Conservation (phyloP, 1,140 invertebrate genomes). For the Papilio helenus region DNA sequence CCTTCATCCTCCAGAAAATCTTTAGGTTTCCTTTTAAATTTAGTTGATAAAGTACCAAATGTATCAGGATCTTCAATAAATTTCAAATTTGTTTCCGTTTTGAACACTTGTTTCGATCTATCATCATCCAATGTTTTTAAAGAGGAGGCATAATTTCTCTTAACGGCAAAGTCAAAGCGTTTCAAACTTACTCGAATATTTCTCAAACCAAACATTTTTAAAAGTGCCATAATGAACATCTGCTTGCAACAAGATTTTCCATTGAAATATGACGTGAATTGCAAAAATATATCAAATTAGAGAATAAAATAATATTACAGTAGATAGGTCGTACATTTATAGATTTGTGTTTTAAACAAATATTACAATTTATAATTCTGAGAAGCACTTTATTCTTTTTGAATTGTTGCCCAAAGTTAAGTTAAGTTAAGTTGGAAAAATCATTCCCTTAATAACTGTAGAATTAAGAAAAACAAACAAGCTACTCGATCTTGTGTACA, state of each 20-base stretch:
- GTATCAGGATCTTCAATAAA: neutral
- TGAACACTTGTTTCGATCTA: neutral
- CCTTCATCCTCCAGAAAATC: neutral
- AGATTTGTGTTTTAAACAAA: too few species aligned
- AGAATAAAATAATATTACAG: too few species aligned
- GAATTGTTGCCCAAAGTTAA: too few species aligned
- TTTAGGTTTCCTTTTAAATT: neutral
- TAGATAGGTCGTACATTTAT: too few species aligned
- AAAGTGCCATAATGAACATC: neutral
- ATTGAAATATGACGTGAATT: neutral
- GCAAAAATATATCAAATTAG: too few species aligned
- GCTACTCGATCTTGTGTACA: too few species aligned
- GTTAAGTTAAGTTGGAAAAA: too few species aligned
- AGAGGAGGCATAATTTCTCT: neutral
- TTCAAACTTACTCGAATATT: neutral
- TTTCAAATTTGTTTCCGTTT: constrained; percentile 1
- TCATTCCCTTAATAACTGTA: too few species aligned
- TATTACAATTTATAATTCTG: too few species aligned
- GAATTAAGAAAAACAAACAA: too few species aligned
- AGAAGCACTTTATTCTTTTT: neutral
- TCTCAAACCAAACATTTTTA: neutral
- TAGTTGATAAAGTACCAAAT: constrained; percentile 9
- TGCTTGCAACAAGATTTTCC: neutral
- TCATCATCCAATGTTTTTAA: neutral
- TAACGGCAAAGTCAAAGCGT: neutral